Base-by-base conservation (phyloP, 2,888 invertebrate genomes). In the Scrobipalpa atriplicella region DNA sequence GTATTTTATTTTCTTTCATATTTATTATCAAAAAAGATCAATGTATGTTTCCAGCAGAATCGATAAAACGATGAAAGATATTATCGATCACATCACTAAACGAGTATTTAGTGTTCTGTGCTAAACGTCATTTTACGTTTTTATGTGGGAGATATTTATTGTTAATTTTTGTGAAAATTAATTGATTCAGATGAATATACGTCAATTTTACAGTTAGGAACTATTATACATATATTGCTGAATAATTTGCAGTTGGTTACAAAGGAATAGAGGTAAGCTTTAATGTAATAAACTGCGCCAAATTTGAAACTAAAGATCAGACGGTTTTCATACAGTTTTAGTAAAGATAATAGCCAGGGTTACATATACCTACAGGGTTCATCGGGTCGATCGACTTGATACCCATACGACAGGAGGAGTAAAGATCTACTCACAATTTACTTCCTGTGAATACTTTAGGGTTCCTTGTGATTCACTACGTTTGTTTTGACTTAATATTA, bases 141-240 rank as follows among this genome's bases (percentile, higher is more conserved):
- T 18, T 54, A 21, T 54, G 21, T 54, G 54, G 19, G 54, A 54
- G 54, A 21, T 54, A 11, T 54, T 18, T 54, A 21, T 21, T 54
- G 54, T 54, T 16, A 52, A 18, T 54, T 54, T 54, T 54, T 6
- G 54, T 7, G 54, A 54, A 18, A 21, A 54, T 21, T 21, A 54
- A 21, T 54, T 9, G 18, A 21, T 54, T 54, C 18, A 10, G 9
- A 21, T 21, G 21, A 54, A 18, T 56, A 56, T 10, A 56, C 11
- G 19, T 2, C 13, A 3, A 36, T 3, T 29, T 56, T 36, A 29
- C 13, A n/a, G 5, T 11, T 19, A n/a, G 11, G n/a, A 36, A 6
- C 11, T 1, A 36, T 36, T 56, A 56, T 1, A 11, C 7, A 21
- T 11, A 29, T 18, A 56, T 56, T 19, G 29, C 21, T 13, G 13